A percentile compares a stretch with the other conserved stretches of the same genome.
These are phyloP conservation scores for Drosophila pachea DNA, from an alignment of 1,140 invertebrate genomes.

Conservation along the genomic window DNA sequence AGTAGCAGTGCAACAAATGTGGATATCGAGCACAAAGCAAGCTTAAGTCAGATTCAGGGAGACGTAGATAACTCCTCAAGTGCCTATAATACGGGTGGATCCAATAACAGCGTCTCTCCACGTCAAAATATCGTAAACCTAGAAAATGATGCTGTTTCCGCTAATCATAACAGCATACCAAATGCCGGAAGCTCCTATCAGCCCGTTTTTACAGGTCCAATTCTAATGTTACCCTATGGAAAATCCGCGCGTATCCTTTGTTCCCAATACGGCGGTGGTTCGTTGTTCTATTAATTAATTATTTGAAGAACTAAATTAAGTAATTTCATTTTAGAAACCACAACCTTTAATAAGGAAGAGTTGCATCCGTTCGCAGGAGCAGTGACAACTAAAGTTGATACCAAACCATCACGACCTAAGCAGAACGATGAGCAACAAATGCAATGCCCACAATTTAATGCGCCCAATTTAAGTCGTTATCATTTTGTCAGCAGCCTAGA, in stretches of 20 bases:
- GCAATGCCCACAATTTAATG: constrained; percentile 76
- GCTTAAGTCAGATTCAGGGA: constrained; percentile 58
- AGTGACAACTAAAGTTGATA: constrained; percentile 16
- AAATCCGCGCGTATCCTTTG: constrained; percentile 48
- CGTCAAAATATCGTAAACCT: constrained; percentile 40
- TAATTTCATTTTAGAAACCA: not conserved
- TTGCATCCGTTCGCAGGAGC: not conserved
- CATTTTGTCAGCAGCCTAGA: constrained; percentile 82
- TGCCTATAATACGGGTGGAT: constrained; percentile 89
- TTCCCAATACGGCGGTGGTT: constrained; percentile 15
- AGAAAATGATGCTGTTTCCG: constrained; percentile 23
- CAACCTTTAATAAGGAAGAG: constrained; percentile 4
- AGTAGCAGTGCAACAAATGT: constrained; percentile 50
- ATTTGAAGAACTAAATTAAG: not conserved
- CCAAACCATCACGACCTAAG: constrained; percentile 29
- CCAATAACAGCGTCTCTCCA: constrained; percentile 85
- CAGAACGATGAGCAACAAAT: constrained; percentile 37
- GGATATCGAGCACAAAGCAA: constrained; percentile 19
- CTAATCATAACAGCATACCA: not conserved
- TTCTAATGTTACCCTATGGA: constrained; percentile 53
- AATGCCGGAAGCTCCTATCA: not conserved
- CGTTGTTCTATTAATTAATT: not conserved
- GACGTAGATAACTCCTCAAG: constrained; percentile 85
- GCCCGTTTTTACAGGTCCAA: constrained; percentile 30
- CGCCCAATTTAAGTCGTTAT: constrained; percentile 82